These are phyloP conservation scores for Odocoileus virginianus DNA, from an alignment of 2,113 vertebrate genomes.

Conservation along the genomic window DNA sequence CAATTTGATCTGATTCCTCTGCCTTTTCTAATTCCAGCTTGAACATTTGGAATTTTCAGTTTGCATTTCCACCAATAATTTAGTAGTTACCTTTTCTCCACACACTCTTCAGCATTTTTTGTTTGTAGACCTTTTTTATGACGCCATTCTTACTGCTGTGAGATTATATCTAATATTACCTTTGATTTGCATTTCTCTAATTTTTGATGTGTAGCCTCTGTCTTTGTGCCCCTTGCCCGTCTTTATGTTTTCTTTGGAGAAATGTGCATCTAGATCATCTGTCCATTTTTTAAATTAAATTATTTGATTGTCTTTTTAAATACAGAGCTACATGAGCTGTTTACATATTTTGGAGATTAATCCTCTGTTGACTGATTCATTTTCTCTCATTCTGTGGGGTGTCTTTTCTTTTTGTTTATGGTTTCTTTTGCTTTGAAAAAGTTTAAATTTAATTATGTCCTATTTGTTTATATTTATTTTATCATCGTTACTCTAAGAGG, in stretches of 20 bases:
- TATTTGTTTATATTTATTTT: neutral
- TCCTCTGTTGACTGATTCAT: neutral
- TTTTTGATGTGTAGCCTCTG: neutral
- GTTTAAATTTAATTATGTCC: neutral
- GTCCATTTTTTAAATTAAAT: neutral
- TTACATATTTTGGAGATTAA: neutral
- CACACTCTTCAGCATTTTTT: neutral
- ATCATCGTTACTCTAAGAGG: rapidly evolving
- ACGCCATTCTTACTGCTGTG: neutral
- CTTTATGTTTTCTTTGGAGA: neutral
- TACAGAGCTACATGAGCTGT: neutral
- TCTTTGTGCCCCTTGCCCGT: neutral
- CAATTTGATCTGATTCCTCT: neutral
- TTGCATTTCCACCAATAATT: neutral
- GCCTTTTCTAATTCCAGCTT: neutral
- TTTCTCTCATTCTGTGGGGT: neutral
- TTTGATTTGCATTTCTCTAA: neutral
- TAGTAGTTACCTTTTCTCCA: neutral
- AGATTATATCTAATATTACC: neutral
- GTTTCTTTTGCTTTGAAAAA: neutral
- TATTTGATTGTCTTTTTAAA: neutral
- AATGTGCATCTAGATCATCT: neutral
- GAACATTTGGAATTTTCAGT: neutral
- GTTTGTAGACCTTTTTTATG: neutral
- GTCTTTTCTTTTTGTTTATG: neutral